Percentiles rank a stretch among this genome's conserved stretches.
phyloP scores from a whole-genome alignment of 2,113 vertebrate genomes.

The Pseudolaguvia tuberculata region DNA sequence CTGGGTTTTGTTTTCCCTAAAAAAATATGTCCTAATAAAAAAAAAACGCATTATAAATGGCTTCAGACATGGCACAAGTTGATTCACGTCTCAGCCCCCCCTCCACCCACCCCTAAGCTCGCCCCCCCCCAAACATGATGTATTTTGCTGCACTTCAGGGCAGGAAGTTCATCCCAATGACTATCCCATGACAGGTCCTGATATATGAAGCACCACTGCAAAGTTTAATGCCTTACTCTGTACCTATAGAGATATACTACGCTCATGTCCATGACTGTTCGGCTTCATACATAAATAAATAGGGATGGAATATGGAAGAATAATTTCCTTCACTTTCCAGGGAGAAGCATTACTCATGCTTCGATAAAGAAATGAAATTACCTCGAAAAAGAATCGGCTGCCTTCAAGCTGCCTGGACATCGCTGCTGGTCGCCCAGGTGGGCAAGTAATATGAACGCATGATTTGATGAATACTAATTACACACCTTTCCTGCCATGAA shows the following conservation, averaged over 20 bases:
- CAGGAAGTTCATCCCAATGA: not conserved
- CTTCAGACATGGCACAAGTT: not conserved
- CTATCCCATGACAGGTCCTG: not conserved
- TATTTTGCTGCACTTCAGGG: not conserved
- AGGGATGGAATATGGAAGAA: not conserved
- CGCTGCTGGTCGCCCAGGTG: not conserved
- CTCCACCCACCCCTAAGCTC: too few species aligned
- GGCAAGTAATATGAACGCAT: not conserved
- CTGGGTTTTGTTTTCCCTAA: not conserved
- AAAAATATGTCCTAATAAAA: not conserved
- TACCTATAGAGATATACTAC: not conserved
- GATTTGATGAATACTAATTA: constrained; percentile 18
- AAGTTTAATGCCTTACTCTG: not conserved
- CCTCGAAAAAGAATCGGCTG: not conserved
- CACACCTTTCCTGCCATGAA: not conserved
- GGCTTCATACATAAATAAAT: not conserved
- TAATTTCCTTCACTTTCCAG: not conserved
- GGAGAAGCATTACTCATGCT: constrained; percentile 4
- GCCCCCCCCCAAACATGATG: not conserved
- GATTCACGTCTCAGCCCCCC: too few species aligned
- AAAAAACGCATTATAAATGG: not conserved
- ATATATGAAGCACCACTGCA: not conserved
- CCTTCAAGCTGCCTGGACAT: not conserved
- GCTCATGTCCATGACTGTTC: not conserved
- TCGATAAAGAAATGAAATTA: not conserved